Evolutionary conservation across 2,113 vertebrate species (phyloP).

Genomic region (Syngnathus typhle): DNA sequence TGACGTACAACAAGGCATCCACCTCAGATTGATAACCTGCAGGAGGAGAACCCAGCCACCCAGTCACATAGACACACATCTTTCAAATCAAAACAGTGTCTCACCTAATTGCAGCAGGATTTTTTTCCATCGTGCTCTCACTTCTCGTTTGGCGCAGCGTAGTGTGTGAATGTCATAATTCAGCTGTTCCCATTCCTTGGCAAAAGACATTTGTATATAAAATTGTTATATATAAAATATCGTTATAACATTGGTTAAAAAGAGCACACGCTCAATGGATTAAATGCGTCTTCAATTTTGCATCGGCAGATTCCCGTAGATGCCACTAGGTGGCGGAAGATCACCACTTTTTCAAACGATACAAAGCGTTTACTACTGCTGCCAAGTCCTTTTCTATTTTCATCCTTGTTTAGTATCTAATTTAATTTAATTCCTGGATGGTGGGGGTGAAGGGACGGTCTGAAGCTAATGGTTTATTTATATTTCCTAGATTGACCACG

Average conservation of each 20-base stretch:
- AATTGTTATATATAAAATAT: too few species aligned
- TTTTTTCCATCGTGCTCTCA: conserved; percentile 9
- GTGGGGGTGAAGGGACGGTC: too few species aligned
- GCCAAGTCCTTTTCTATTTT: too few species aligned
- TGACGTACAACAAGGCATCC: not conserved
- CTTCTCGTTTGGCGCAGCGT: conserved; percentile 2
- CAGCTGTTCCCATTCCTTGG: conserved; percentile 9
- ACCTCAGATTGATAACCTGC: conserved; percentile 9
- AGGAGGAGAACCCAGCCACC: not conserved
- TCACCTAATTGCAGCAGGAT: conserved; percentile 9
- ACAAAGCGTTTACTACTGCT: too few species aligned
- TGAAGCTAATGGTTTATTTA: too few species aligned
- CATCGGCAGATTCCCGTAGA: not conserved
- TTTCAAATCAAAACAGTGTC: not conserved
- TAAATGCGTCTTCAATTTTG: too few species aligned
- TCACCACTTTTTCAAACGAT: not conserved
- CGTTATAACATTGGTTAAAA: not conserved
- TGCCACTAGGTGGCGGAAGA: not conserved
- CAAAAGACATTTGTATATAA: too few species aligned
- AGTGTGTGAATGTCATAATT: conserved; percentile 10
- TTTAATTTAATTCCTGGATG: too few species aligned
- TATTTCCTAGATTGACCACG: not conserved
- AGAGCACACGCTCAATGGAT: too few species aligned
- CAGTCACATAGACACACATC: not conserved
- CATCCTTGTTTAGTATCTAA: too few species aligned